phyloP scores from a whole-genome alignment of 2,888 invertebrate species.

The Hipparchia semele region DNA sequence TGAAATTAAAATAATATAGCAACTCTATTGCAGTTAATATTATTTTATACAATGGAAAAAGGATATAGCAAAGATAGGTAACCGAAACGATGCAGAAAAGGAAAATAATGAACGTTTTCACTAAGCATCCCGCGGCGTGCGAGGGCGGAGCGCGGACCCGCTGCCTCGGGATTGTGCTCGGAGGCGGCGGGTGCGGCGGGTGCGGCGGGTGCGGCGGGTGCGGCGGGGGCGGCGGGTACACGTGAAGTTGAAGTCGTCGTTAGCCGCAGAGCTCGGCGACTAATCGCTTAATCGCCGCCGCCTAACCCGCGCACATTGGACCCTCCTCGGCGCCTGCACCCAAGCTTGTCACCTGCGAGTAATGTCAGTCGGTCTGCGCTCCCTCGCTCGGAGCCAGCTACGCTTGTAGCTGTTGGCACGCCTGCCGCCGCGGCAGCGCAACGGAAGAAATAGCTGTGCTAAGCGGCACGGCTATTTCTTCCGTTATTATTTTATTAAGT shows the following conservation, averaged over 20 bases:
- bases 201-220: too few relatives aligned
- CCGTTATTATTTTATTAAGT: too few relatives aligned
- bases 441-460: too few relatives aligned
- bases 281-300: conserved; percentile 32
- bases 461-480: too few relatives aligned
- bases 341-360: conserved; percentile 6
- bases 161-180: too few relatives aligned
- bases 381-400: background rate
- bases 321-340: background rate
- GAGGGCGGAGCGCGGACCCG: background rate
- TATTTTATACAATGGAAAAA: too few relatives aligned
- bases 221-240: background rate
- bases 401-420: too few relatives aligned
- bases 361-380: conserved; percentile 1
- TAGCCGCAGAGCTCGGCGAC: background rate
- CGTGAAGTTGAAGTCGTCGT: background rate
- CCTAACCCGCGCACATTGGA: conserved; percentile 18
- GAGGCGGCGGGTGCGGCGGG: too few relatives aligned
- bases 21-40: too few relatives aligned
- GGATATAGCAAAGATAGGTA: background rate
- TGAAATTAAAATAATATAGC: background rate
- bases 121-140: background rate
- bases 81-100: background rate
- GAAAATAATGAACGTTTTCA: background rate
- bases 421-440: too few relatives aligned